Evolutionary conservation across 2,113 vertebrate species (phyloP).

Genomic region (Phaethon lepturus): DNA sequence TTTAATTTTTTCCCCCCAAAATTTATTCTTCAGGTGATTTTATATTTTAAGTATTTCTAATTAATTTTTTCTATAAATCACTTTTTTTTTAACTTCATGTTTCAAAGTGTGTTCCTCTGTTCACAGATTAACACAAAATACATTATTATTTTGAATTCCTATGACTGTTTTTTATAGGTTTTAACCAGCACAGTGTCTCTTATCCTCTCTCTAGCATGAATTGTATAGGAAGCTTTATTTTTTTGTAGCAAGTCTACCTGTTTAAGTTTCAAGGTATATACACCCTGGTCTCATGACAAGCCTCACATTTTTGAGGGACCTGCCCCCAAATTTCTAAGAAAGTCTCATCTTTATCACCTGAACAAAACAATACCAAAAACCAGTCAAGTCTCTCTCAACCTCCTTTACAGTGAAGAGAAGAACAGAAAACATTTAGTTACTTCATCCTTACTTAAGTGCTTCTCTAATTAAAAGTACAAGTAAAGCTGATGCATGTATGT

Average conservation of each 20-base stretch:
- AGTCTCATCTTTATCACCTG: neutral
- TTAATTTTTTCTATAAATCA: neutral
- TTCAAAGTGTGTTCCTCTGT: neutral
- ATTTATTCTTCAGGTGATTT: neutral
- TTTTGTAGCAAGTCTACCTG: neutral
- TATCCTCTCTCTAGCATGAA: neutral
- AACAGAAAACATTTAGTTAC: neutral
- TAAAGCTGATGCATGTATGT: neutral
- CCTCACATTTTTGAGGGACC: neutral
- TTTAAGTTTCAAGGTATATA: neutral
- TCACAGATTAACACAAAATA: neutral
- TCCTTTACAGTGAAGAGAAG: neutral
- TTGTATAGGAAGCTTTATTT: neutral
- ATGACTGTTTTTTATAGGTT: neutral
- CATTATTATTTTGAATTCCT: neutral
- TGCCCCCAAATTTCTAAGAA: neutral
- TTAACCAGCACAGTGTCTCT: neutral
- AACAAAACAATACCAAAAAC: neutral
- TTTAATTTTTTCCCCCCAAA: neutral
- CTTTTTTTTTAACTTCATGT: neutral
- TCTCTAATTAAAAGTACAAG: neutral
- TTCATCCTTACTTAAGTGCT: neutral
- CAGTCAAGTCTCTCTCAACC: neutral
- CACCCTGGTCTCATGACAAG: neutral
- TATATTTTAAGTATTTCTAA: neutral